Percentiles rank a stretch among this genome's conserved stretches.
These are phyloP conservation scores for Eira barbara DNA, from an alignment of 2,113 vertebrate species.

Conservation along the genomic window DNA sequence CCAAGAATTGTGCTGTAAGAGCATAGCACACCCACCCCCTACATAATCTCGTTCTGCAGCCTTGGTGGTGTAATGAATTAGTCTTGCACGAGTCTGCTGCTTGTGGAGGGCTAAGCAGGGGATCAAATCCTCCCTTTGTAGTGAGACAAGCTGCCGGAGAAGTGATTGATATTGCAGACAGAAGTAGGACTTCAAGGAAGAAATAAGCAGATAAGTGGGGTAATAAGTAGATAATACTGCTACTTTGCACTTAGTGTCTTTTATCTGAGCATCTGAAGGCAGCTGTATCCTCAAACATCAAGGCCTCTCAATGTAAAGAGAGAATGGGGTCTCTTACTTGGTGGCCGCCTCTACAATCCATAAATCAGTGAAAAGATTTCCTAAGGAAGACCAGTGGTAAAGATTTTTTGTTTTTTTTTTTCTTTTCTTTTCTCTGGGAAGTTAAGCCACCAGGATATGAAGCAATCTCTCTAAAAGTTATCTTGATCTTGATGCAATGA, in stretches of 20 bases:
- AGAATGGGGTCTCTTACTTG: not conserved
- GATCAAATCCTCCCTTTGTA: conserved; percentile 54
- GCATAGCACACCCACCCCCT: not conserved
- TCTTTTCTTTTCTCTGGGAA: not conserved
- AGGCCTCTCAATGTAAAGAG: not conserved
- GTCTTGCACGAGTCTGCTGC: conserved; percentile 14
- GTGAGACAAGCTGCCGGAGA: conserved; percentile 58
- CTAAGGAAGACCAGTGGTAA: not conserved
- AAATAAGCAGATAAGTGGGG: conserved; percentile 59
- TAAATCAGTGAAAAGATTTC: conserved; percentile 38
- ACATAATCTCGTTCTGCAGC: not conserved
- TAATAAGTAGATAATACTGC: conserved; percentile 57
- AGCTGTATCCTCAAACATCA: conserved; percentile 35
- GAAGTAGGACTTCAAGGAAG: conserved; percentile 59
- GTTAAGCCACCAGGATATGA: conserved; percentile 39
- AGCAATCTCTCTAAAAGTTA: conserved; percentile 66
- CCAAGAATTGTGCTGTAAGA: not conserved
- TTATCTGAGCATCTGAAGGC: conserved; percentile 61
- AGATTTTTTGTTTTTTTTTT: not conserved
- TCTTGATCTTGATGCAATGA: conserved; percentile 69
- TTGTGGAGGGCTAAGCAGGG: conserved; percentile 25
- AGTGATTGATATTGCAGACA: conserved; percentile 66
- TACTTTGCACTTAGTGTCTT: conserved; percentile 56
- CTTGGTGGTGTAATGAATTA: conserved; percentile 41
- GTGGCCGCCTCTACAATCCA: not conserved